Evolutionary conservation across 2,888 invertebrate genomes (phyloP), one percentile per base, ranked within the genome.

Genomic region (Dioctria rufipes): DNA sequence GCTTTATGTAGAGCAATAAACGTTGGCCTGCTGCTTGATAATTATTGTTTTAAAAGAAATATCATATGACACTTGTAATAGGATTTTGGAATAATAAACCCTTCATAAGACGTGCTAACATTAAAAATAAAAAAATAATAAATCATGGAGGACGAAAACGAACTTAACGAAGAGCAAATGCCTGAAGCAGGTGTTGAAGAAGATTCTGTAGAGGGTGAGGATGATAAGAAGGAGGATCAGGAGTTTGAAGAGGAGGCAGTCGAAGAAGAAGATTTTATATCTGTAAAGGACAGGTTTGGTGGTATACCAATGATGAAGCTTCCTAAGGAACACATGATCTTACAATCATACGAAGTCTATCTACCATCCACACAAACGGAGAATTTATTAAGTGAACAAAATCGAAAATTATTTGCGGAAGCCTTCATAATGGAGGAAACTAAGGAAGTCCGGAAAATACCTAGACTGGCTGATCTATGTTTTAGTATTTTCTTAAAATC

Each of bases 401-500:
- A 25, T 13, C 69, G 83, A 39, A 71, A 11, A n/a, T 5, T 83
- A 6, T 80, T 54, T 73, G 79, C 66, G 6, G 83, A 61, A 61
- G 25, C 37, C 3, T 25, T 39, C 6, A 25, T 61, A 3, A 25
- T 4, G n/a, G 61, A 61, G 4, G 37, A 61, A 11, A 37, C 5
- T 13, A 13, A 37, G 5, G 5, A 13, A 4, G 3, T 3, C 4
- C 3, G 42, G 8, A 2, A 66, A 39, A n/a, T 66, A 9, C 54
- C 46, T n/a, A 43, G 3, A 63, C 49, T 77, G 5, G 2, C 8
- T 13, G 46, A 46, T 4, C n/a, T 77, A 2, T 73, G 73, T 9
- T 4, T 73, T 3, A 37, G 40, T 60, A 3, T 3, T 9, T 0
- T 73, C 9, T 11, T 42, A 4, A 5, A 25, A 42, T 4, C 3